A percentile compares a stretch with the other conserved stretches of the same genome.
phyloP scores from a whole-genome alignment of 1,140 invertebrate species.

The Drosophila burlai region DNA sequence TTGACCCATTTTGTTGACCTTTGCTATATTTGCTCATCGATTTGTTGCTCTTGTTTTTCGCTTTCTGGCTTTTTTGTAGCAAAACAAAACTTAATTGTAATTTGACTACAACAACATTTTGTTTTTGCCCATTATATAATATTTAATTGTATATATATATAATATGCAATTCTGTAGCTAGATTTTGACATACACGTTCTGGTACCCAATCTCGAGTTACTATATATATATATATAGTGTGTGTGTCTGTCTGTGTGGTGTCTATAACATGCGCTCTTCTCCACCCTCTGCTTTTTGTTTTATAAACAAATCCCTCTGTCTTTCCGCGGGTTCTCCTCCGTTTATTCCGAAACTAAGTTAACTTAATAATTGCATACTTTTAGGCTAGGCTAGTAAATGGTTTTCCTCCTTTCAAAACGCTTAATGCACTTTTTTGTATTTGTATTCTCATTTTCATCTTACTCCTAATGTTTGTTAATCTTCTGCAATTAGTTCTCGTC shows the following conservation, averaged over 20 bases:
- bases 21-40: slow-evolving; percentile 58
- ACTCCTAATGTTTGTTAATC: slow-evolving; percentile 21
- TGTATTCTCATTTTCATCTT: slow-evolving; percentile 39
- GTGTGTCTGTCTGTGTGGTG: slow-evolving; percentile 31
- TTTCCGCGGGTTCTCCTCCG: slow-evolving; percentile 1
- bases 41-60: slow-evolving; percentile 45
- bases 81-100: slow-evolving; percentile 84
- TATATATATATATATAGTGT: slow-evolving; percentile 29
- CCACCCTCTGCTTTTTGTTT: slow-evolving; percentile 58
- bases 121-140: slow-evolving; percentile 77
- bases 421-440: slow-evolving; percentile 77
- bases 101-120: slow-evolving; percentile 82
- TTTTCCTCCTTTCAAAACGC: slow-evolving; percentile 56
- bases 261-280: slow-evolving; percentile 43
- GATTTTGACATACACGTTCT: slow-evolving; percentile 71
- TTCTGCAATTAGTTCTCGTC: slow-evolving; percentile 39
- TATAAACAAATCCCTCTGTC: slow-evolving; percentile 58
- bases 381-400: slow-evolving; percentile 79
- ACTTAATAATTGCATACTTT: slow-evolving; percentile 81
- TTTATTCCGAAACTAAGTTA: slow-evolving; percentile 63
- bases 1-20: slow-evolving; percentile 65
- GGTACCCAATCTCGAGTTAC: slow-evolving; percentile 34
- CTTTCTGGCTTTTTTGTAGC: slow-evolving; percentile 56
- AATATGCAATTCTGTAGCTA: slow-evolving; percentile 83
- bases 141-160: slow-evolving; percentile 74